A percentile compares a stretch with the other conserved stretches of the same genome.
phyloP scores from a whole-genome alignment of 2,888 invertebrate genomes.

The Noctua pronuba region DNA sequence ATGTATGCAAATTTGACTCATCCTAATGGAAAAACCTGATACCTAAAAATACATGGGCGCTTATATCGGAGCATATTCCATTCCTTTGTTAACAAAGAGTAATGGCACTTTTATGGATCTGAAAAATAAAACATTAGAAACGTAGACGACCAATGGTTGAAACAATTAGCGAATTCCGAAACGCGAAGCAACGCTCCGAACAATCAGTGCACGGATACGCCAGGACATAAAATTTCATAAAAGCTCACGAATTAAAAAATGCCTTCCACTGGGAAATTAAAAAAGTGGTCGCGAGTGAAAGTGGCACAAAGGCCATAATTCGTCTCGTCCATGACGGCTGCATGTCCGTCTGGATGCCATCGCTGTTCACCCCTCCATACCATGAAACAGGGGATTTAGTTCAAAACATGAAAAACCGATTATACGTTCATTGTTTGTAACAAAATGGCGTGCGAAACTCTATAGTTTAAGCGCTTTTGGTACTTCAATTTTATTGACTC shows the following conservation, averaged over 20 bases:
- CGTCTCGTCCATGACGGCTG: constrained; percentile 83
- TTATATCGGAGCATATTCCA: constrained; percentile 55
- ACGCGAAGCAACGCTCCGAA: constrained; percentile 71
- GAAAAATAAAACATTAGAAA: constrained; percentile 66
- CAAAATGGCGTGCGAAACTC: constrained; percentile 79
- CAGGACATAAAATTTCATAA: constrained; percentile 86
- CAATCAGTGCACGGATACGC: constrained; percentile 79
- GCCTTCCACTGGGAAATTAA: constrained; percentile 85
- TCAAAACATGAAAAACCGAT: constrained; percentile 87
- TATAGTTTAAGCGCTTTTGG: constrained; percentile 80
- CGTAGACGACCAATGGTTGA: constrained; percentile 67
- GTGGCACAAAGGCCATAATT: constrained; percentile 88
- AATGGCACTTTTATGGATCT: constrained; percentile 60
- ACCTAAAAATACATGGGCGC: constrained; percentile 59
- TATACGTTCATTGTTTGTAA: constrained; percentile 83
- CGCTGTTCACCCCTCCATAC: constrained; percentile 68
- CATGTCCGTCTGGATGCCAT: constrained; percentile 79
- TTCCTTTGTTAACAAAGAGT: constrained; percentile 64
- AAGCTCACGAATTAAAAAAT: constrained; percentile 87
- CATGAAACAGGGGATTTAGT: constrained; percentile 81
- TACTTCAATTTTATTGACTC: constrained; percentile 83
- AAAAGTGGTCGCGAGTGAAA: constrained; percentile 84
- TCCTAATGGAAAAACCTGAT: constrained; percentile 60
- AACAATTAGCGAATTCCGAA: constrained; percentile 79
- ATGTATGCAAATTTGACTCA: constrained; percentile 47